phyloP scores from a whole-genome alignment of 2,113 vertebrate genomes.

The Empidonax traillii region DNA sequence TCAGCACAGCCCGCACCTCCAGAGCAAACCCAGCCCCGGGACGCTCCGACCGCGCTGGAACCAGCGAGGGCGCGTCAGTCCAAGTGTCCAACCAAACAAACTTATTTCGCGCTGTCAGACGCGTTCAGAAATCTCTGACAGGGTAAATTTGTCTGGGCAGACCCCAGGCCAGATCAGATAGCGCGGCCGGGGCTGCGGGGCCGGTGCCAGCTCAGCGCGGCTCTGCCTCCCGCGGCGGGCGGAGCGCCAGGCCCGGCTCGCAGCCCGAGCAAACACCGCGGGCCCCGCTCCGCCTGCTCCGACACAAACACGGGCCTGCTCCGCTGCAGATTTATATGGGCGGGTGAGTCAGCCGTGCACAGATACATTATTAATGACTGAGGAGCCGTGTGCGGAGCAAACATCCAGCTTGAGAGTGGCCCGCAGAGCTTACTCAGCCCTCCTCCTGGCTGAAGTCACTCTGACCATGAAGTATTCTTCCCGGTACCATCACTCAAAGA shows the following conservation, averaged over 20 bases:
- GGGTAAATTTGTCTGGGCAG: background rate
- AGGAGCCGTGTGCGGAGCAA: rapidly evolving
- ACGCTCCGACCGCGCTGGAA: rapidly evolving
- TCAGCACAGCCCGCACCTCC: rapidly evolving
- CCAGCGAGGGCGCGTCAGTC: background rate
- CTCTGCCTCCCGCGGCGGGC: background rate
- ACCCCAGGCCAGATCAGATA: background rate
- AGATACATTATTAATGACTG: background rate
- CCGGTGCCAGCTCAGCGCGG: background rate
- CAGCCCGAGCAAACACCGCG: background rate
- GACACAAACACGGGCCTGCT: background rate
- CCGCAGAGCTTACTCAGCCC: background rate
- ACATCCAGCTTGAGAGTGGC: background rate
- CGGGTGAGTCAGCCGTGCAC: background rate
- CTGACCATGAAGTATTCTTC: background rate
- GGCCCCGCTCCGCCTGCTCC: background rate
- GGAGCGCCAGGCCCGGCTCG: background rate
- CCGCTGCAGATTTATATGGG: background rate
- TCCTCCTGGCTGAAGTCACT: conserved; percentile 2
- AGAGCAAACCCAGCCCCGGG: rapidly evolving
- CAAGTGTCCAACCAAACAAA: rapidly evolving
- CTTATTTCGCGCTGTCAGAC: rapidly evolving
- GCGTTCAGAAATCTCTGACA: rapidly evolving
- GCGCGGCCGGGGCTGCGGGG: background rate
- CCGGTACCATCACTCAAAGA: conserved; percentile 9